Percentiles rank a stretch among this genome's conserved stretches.
Conservation (phyloP, 2,113 vertebrate genomes). For the Riparia riparia region DNA sequence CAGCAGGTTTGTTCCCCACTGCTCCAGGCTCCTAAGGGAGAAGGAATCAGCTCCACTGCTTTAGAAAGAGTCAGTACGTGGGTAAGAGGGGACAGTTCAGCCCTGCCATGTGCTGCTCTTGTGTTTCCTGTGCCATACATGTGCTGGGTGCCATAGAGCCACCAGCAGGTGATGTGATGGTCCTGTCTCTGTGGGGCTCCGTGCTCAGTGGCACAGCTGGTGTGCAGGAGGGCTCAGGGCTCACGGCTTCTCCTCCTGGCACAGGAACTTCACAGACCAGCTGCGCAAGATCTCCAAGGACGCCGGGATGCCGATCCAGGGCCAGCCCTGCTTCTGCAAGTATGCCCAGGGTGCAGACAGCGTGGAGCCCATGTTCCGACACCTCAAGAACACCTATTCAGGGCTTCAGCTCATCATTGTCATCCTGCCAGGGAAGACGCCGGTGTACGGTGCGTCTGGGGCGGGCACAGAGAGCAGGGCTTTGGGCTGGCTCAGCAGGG, state of each 20-base stretch:
- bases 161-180: rapidly evolving
- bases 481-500: not conserved
- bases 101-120: not conserved
- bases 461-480: not conserved
- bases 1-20: not conserved
- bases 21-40: not conserved
- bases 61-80: not conserved
- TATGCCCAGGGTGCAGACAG: slow-evolving; percentile 98
- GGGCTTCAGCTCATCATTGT: slow-evolving; percentile 98
- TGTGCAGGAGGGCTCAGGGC: not conserved
- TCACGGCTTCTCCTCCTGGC: not conserved
- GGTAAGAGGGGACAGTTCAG: not conserved
- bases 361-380: slow-evolving; percentile 98
- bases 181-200: not conserved
- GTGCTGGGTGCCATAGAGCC: not conserved
- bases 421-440: slow-evolving; percentile 95
- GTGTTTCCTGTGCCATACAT: rapidly evolving
- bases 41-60: not conserved
- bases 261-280: slow-evolving; percentile 98
- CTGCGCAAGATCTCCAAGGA: slow-evolving; percentile 98
- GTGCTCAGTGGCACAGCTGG: not conserved
- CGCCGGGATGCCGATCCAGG: slow-evolving; percentile 97
- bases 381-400: slow-evolving; percentile 98
- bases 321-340: slow-evolving; percentile 98
- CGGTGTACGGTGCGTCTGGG: slow-evolving; percentile 89